These are phyloP conservation scores for Rhagologus leucostigma DNA, from an alignment of 2,113 vertebrate species.

Conservation along the genomic window DNA sequence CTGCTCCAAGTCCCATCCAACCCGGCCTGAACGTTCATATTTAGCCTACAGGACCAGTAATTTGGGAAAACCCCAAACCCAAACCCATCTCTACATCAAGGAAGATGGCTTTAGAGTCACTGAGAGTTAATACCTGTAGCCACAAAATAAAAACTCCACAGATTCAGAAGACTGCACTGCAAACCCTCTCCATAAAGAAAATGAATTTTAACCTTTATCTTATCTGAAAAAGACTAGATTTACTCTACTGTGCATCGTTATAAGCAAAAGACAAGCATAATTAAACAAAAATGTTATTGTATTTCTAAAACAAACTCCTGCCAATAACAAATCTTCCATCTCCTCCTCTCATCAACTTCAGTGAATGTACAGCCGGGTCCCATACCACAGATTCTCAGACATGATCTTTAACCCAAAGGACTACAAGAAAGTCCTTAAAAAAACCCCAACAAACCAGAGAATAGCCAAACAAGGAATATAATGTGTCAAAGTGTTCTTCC, in stretches of 20 bases:
- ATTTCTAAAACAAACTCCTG: conserved; percentile 4
- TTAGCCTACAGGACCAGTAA: background rate
- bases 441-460: background rate
- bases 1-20: background rate
- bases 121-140: background rate
- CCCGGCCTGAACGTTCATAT: background rate
- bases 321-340: background rate
- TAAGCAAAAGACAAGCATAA: background rate
- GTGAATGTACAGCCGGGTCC: background rate
- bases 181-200: background rate
- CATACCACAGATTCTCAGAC: background rate
- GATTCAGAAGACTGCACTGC: background rate
- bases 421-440: background rate
- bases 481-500: background rate
- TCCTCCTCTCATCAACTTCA: background rate
- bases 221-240: background rate
- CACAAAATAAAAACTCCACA: background rate
- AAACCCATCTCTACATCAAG: background rate
- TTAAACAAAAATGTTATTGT: background rate
- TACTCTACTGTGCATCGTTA: background rate
- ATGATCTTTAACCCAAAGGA: background rate
- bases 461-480: background rate
- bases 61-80: background rate
- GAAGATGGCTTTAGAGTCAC: background rate
- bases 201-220: conserved; percentile 38